Conservation (phyloP, 2,888 invertebrate species). For the Elmis aenea region DNA sequence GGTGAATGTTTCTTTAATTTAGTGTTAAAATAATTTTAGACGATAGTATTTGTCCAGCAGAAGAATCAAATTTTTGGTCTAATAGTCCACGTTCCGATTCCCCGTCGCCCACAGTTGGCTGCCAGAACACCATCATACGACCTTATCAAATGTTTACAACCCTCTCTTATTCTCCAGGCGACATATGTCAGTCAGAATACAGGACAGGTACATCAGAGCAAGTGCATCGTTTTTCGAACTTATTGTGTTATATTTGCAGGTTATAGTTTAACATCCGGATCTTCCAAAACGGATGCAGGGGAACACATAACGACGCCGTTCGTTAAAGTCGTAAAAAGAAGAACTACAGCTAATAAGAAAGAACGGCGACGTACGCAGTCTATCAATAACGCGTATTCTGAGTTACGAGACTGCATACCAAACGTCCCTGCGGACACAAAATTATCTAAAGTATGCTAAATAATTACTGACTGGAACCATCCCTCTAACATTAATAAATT, state of each 20-base stretch:
- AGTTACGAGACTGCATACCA: conserved; percentile 89
- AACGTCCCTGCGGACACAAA: conserved; percentile 96
- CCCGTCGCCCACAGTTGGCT: conserved; percentile 35
- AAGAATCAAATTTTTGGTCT: conserved; percentile 43
- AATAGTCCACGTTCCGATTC: conserved; percentile 41
- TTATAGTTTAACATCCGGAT: conserved; percentile 18
- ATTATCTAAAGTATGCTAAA: conserved; percentile 74
- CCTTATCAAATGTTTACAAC: conserved; percentile 36
- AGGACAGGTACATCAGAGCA: conserved; percentile 23
- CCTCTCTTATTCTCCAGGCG: conserved; percentile 20
- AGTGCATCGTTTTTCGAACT: conserved; percentile 1
- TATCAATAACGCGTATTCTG: conserved; percentile 92
- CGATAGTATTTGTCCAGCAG: conserved; percentile 22
- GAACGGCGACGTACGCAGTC: conserved; percentile 87
- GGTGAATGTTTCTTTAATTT: background rate
- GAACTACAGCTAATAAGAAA: conserved; percentile 92
- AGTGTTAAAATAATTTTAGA: conserved; percentile 16
- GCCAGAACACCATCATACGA: conserved; percentile 32
- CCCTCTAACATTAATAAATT: conserved; percentile 33
- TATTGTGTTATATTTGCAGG: conserved; percentile 8
- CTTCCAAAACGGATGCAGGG: conserved; percentile 28
- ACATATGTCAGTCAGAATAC: conserved; percentile 22
- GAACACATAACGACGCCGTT: conserved; percentile 40
- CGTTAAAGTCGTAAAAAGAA: conserved; percentile 64
- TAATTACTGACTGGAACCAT: conserved; percentile 6